Evolutionary conservation across 2,888 invertebrate species (phyloP).

Genomic region (Diaphora mendica): DNA sequence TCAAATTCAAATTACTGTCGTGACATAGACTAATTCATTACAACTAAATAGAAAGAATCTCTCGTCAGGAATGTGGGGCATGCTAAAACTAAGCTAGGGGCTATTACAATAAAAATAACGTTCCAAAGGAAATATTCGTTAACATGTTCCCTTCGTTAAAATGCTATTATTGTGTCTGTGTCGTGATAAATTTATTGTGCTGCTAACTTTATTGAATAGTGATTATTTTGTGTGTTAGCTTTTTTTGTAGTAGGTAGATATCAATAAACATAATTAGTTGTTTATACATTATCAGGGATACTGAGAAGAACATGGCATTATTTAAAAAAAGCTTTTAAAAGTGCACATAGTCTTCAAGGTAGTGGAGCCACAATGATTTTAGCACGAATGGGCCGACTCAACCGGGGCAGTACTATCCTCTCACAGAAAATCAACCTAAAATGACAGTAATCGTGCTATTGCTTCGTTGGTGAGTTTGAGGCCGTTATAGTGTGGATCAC

Average conservation of each 20-base stretch:
- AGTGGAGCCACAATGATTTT: no score
- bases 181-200: not conserved
- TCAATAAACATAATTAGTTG: no score
- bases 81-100: not conserved
- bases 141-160: not conserved
- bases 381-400: no score
- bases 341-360: no score
- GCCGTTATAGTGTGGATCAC: no score
- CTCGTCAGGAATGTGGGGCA: slow-evolving; percentile 1
- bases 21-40: slow-evolving; percentile 53
- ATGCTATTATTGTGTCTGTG: not conserved
- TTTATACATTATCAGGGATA: no score
- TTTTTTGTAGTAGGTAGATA: not conserved
- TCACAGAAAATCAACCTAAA: no score
- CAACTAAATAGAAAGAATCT: slow-evolving; percentile 42
- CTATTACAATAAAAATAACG: not conserved
- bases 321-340: no score
- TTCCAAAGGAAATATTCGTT: not conserved
- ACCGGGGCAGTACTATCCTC: no score
- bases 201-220: not conserved
- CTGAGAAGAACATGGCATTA: no score
- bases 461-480: no score
- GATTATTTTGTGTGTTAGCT: not conserved
- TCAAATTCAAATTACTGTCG: slow-evolving; percentile 46
- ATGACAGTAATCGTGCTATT: no score